Percentiles rank a stretch among this genome's conserved stretches.
Conservation (phyloP, 2,797 vertebrate genomes). For the Melanotaenia nigrans region DNA sequence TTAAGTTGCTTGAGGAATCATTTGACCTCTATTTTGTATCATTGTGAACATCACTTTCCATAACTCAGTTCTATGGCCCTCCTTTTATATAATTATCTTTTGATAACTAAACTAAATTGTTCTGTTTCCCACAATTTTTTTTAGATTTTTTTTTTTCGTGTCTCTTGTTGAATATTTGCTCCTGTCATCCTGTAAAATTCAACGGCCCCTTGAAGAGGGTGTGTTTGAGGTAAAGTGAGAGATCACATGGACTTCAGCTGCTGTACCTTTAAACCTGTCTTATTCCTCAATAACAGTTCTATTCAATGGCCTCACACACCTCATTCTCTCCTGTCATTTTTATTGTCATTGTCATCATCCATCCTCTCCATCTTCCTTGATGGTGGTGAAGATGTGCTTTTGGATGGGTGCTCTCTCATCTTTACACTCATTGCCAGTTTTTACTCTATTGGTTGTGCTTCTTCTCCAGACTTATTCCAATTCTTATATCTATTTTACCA, state of each 20-base stretch:
- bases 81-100: conserved; percentile 32
- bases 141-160: conserved; percentile 1
- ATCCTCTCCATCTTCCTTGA: conserved; percentile 5
- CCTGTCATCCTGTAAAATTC: background rate
- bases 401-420: conserved; percentile 3
- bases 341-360: conserved; percentile 30
- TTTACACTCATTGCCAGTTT: background rate
- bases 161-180: background rate
- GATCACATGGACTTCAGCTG: conserved; percentile 37
- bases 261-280: conserved; percentile 40
- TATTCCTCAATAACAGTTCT: conserved; percentile 50
- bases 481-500: background rate
- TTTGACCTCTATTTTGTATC: conserved; percentile 26
- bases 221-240: background rate
- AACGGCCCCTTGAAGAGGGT: background rate
- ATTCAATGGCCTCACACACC: background rate
- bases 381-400: conserved; percentile 44
- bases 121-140: background rate
- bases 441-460: background rate
- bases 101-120: conserved; percentile 41
- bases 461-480: background rate
- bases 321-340: conserved; percentile 45
- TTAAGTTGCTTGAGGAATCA: too few species aligned
- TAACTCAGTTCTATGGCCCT: conserved; percentile 41
- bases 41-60: conserved; percentile 29